A percentile compares a stretch with the other conserved stretches of the same genome.
Conservation (phyloP, 2,113 vertebrate genomes). For the Pseudorasbora parva region DNA sequence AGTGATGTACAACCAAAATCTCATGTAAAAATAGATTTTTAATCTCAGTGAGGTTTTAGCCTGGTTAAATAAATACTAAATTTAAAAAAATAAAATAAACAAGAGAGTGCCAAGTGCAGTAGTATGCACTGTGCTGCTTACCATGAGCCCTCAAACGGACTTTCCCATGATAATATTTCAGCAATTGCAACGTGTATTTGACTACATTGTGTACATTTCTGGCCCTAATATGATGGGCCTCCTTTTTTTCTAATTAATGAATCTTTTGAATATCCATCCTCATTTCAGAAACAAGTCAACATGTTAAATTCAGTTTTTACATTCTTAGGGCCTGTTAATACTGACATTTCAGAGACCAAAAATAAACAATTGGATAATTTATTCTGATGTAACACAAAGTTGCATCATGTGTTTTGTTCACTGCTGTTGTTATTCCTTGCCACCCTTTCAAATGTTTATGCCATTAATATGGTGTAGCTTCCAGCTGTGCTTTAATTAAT, state of each 20-base stretch:
- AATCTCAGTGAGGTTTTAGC: too few relatives aligned
- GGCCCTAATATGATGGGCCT: background rate
- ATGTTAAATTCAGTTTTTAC: background rate
- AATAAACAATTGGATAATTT: background rate
- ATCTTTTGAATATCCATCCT: background rate
- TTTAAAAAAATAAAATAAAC: too few relatives aligned
- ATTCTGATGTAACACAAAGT: background rate
- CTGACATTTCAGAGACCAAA: background rate
- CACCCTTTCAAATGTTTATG: conserved; percentile 57
- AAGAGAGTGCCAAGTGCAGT: too few relatives aligned
- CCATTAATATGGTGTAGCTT: conserved; percentile 49
- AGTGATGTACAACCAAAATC: too few relatives aligned
- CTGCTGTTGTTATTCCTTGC: conserved; percentile 68
- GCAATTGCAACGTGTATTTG: too few relatives aligned
- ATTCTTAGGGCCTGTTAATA: background rate
- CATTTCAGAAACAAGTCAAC: background rate
- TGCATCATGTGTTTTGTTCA: conserved; percentile 41
- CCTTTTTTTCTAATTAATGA: background rate
- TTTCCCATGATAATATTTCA: too few relatives aligned
- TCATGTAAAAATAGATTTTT: too few relatives aligned
- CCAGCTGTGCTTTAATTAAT: conserved; percentile 62
- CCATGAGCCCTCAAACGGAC: too few relatives aligned
- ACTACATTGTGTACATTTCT: too few relatives aligned
- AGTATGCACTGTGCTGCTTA: too few relatives aligned
- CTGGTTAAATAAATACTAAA: too few relatives aligned